Evolutionary conservation across 2,797 vertebrate genomes (phyloP).

Genomic region (Propithecus perrieri): DNA sequence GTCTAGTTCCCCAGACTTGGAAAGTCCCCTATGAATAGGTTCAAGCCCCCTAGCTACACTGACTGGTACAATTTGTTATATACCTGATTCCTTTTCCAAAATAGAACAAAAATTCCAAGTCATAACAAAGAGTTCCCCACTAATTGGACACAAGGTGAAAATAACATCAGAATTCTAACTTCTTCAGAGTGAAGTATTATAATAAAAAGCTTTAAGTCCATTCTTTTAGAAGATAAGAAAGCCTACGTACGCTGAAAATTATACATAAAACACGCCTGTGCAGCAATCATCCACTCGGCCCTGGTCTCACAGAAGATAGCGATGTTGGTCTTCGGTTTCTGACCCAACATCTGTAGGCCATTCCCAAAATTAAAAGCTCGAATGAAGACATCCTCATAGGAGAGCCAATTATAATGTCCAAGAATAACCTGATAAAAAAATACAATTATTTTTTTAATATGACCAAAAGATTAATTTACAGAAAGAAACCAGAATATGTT

Average conservation of each 20-base stretch:
- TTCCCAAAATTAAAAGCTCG: conserved; percentile 91
- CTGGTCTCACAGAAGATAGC: conserved; percentile 98
- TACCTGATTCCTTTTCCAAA: background rate
- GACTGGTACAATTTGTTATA: background rate
- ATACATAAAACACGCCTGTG: conserved; percentile 96
- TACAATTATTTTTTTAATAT: conserved; percentile 51
- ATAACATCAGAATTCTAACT: background rate
- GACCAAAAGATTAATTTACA: background rate
- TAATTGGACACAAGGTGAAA: background rate
- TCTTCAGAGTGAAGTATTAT: background rate
- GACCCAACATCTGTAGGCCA: conserved; percentile 92
- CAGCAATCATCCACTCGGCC: conserved; percentile 95
- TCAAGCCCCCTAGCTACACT: background rate
- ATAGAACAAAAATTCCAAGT: background rate
- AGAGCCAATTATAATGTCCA: conserved; percentile 94
- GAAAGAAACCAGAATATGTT: background rate
- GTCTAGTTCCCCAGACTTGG: background rate
- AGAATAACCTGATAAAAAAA: conserved; percentile 90
- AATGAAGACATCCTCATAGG: conserved; percentile 89
- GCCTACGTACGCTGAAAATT: conserved; percentile 94
- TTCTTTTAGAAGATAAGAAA: background rate
- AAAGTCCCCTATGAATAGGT: background rate
- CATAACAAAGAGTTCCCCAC: background rate
- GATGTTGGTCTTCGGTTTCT: conserved; percentile 92
- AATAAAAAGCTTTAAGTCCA: background rate